Evolutionary conservation across 2,113 vertebrate species (phyloP), one percentile per base, ranked within the genome.

Genomic region (Antechinus stuartii): DNA sequence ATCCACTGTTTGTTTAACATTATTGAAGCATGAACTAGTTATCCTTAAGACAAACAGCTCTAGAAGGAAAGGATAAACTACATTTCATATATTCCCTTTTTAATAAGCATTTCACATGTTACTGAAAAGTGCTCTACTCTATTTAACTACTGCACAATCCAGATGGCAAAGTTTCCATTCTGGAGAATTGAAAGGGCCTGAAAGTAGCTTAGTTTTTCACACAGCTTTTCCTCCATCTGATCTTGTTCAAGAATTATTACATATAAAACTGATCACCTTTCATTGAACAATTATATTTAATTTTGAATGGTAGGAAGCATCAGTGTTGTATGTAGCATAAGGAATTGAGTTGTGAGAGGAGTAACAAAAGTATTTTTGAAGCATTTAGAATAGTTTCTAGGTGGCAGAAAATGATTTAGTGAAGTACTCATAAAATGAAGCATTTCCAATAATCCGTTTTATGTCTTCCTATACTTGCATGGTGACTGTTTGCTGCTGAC

Each of bases 51-150:
- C 16, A 94, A 95, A 91, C 16, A 57, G 91, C 94, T 25, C 92
- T 11, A 89, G 16, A 35, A 42, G 26, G 2, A 68, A 30, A 47
- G 47, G 46, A 90, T 90, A 55, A 91, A 95, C 9, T 50, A 0
- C 55, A 22, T 94, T 94, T 97, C 91, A 49, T 92, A n/a, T 94
- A 92, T 95, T 97, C 35, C 68, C 68, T 8, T 90, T 95, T 97
- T 91, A 95, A 91, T 94, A 95, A 92, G 56, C 23, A 93, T 68
- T 55, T 91, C 35, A 35, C 91, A 56, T 93, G 95, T 95, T 25
- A 92, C 68, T 46, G 93, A 94, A 94, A 95, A 97, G 53, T 7
- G 26, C 8, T 94, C 56, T 92, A 50, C 90, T 89, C 94, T 46
- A 93, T 46, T 94, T 96, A 93, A n/a, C 57, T 76, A 94, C 49